Conservation (phyloP, 1,140 invertebrate genomes). For the Tetranychus urticae region DNA sequence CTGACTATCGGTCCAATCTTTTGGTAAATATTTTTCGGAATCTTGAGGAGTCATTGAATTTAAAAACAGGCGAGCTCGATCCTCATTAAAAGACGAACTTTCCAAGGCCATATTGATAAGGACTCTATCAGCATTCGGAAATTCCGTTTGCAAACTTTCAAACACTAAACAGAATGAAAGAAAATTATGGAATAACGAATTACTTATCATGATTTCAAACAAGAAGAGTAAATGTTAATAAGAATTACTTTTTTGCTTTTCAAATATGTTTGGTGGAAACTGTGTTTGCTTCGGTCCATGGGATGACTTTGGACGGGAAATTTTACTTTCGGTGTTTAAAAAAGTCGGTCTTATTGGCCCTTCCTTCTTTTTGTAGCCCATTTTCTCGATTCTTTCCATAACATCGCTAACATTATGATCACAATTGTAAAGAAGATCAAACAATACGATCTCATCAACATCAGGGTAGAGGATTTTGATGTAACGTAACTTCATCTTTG, state of each 20-base stretch:
- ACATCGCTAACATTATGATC: conserved; percentile 69
- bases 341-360: background rate
- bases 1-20: background rate
- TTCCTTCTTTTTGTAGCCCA: conserved; percentile 46
- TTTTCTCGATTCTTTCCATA: conserved; percentile 42
- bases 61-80: conserved; percentile 28
- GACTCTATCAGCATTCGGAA: conserved; percentile 41
- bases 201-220: conserved; percentile 21
- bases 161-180: conserved; percentile 19
- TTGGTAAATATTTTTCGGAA: conserved; percentile 4
- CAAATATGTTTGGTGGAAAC: conserved; percentile 31
- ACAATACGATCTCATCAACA: conserved; percentile 59
- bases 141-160: conserved; percentile 39
- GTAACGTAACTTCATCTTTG: conserved; percentile 77
- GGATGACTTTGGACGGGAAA: conserved; percentile 12
- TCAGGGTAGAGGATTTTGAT: conserved; percentile 74
- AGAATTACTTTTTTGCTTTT: conserved; percentile 41
- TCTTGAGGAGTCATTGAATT: conserved; percentile 16
- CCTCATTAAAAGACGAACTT: conserved; percentile 55
- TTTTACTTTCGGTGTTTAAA: background rate
- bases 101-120: conserved; percentile 60
- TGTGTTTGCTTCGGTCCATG: conserved; percentile 20
- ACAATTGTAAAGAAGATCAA: conserved; percentile 50
- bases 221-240: background rate
- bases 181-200: too few species aligned